phyloP scores from a whole-genome alignment of 2,113 vertebrate species.

The Psittacara wagleri region DNA sequence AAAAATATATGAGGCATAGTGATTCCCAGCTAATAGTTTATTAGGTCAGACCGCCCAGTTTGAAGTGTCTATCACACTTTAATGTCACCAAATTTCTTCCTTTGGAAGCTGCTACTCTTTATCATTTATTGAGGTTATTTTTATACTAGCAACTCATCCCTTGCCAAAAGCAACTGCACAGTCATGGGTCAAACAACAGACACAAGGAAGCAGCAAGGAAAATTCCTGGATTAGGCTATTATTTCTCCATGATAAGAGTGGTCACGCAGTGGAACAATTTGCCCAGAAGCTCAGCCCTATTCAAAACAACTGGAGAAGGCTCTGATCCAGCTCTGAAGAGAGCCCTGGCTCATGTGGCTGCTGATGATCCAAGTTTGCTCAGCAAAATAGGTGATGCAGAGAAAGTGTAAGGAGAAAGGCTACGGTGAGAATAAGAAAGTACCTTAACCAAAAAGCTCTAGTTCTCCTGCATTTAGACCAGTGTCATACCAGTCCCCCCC shows the following conservation, averaged over 20 bases:
- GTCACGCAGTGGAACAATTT: not conserved
- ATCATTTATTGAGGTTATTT: slow-evolving; percentile 20
- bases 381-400: not conserved
- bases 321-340: not conserved
- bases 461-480: not conserved
- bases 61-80: slow-evolving; percentile 68
- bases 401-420: not conserved
- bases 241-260: not conserved
- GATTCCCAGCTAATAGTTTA: slow-evolving; percentile 87
- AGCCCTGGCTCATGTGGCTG: not conserved
- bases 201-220: not conserved
- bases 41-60: slow-evolving; percentile 77
- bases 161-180: not conserved
- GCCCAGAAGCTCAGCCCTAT: not conserved
- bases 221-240: not conserved
- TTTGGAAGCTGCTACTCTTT: slow-evolving; percentile 24
- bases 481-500: not conserved
- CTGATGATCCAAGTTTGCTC: not conserved
- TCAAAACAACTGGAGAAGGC: not conserved
- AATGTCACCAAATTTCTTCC: slow-evolving; percentile 66
- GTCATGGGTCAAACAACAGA: not conserved
- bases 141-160: not conserved
- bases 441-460: not conserved
- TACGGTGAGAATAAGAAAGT: not conserved
- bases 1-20: slow-evolving; percentile 87